Evolutionary conservation across 30 jellyfish, hydroid and myxozoan species (phyloP), one percentile per base, ranked within the genome.

Genomic region (Pseudorhiza aurosa): DNA sequence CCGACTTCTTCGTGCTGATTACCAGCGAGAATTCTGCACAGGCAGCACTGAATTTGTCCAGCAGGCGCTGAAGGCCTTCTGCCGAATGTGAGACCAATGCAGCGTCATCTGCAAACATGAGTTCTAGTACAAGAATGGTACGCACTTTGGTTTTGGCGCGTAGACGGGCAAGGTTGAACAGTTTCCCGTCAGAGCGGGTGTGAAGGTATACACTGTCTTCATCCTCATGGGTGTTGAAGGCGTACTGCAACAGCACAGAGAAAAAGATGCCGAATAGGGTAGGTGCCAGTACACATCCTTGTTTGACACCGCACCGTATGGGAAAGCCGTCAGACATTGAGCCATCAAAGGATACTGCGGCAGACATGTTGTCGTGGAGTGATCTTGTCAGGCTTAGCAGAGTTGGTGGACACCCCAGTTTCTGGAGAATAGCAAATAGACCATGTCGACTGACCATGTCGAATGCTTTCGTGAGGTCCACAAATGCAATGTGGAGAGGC

Each of bases 231-330:
- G 8, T 50, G 10, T 42, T 40, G 50, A 45, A 39, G 26, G 79
- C 85, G 6, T 8, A n/a, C n/a, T n/a, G n/a, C n/a, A n/a, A n/a
- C n/a, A n/a, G n/a, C n/a, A n/a, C n/a, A n/a, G n/a, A n/a, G n/a
- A n/a, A n/a, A n/a, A n/a, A n/a, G n/a, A n/a, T n/a, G n/a, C n/a
- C n/a, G n/a, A n/a, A n/a, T n/a, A 71, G 32, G 5, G 85, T 40
- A 11, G 80, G 85, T 14, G 72, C 85, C 6, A 71, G 81, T 12
- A 8, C 30, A 45, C 80, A 71, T 12, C 85, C 81, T 49, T 71
- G 85, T 47, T 71, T 71, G 22, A 71, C 85, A 27, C n/a, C n/a
- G n/a, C n/a, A n/a, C n/a, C n/a, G n/a, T n/a, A n/a, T n/a, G n/a
- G n/a, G n/a, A n/a, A n/a, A n/a, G n/a, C n/a, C n/a, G n/a, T n/a